Percentiles rank a stretch among this genome's conserved stretches.
These are phyloP conservation scores for Lophura nycthemera DNA, from an alignment of 2,113 vertebrate genomes.

Conservation along the genomic window DNA sequence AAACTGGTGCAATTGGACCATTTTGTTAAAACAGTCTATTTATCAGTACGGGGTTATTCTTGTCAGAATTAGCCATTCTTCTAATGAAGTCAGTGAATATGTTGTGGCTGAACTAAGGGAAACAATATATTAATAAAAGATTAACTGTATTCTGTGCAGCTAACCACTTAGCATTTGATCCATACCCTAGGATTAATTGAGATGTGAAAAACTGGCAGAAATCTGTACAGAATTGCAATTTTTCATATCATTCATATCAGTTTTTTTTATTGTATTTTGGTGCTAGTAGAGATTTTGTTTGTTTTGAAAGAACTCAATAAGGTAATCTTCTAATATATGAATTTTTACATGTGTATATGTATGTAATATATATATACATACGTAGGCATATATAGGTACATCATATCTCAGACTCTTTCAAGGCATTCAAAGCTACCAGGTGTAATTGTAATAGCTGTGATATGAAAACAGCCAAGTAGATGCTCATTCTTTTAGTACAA, in stretches of 20 bases:
- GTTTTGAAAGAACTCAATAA: background rate
- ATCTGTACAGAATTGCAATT: background rate
- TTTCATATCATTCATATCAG: background rate
- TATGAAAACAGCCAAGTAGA: background rate
- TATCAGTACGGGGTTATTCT: background rate
- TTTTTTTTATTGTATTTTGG: too few relatives aligned
- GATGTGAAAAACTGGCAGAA: background rate
- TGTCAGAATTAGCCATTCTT: background rate
- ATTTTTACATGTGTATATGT: background rate
- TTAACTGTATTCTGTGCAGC: background rate
- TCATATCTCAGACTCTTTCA: background rate
- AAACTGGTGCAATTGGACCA: background rate
- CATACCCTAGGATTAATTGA: background rate
- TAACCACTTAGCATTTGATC: background rate
- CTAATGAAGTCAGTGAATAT: background rate
- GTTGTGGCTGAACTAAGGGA: background rate
- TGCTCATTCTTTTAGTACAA: background rate
- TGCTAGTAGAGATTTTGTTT: background rate
- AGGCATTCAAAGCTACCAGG: background rate
- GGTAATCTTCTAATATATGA: background rate
- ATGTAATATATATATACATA: accelerated
- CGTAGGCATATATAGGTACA: background rate
- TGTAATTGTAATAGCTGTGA: background rate
- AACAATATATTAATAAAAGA: background rate
- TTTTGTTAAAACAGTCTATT: background rate